phyloP scores from a whole-genome alignment of 2,797 vertebrate genomes.

The Eulemur rubriventer region DNA sequence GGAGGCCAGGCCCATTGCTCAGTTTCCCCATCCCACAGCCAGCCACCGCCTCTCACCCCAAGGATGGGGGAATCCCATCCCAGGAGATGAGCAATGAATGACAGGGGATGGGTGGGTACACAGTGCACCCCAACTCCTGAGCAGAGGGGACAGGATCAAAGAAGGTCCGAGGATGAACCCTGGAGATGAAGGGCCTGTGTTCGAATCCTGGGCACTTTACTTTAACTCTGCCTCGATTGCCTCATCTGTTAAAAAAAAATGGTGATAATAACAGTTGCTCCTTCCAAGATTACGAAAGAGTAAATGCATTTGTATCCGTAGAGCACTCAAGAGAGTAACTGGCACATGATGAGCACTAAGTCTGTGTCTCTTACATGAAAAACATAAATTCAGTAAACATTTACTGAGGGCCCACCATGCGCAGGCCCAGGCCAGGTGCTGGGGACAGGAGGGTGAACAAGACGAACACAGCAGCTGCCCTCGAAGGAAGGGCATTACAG shows the following conservation, averaged over 20 bases:
- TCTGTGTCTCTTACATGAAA: neutral
- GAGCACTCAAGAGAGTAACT: neutral
- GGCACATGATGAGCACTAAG: neutral
- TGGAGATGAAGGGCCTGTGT: neutral
- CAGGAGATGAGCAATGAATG: neutral
- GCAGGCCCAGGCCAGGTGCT: neutral
- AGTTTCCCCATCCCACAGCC: neutral
- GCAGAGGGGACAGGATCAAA: neutral
- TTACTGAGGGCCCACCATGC: neutral
- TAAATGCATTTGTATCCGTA: accelerated
- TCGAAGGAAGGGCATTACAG: neutral
- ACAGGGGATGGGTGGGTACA: neutral
- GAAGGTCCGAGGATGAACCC: neutral
- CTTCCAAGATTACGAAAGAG: neutral
- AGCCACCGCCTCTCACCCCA: accelerated
- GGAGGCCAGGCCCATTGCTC: neutral
- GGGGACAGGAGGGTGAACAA: neutral
- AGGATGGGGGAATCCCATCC: neutral
- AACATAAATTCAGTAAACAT: neutral
- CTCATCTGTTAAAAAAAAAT: neutral
- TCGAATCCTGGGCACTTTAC: neutral
- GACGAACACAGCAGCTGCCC: neutral
- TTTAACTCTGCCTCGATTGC: neutral
- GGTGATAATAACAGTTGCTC: neutral
- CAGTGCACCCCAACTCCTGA: neutral